A percentile compares a stretch with the other conserved stretches of the same genome.
Evolutionary conservation across 2,113 vertebrate genomes (phyloP).

Genomic region (Fulmarus glacialis): DNA sequence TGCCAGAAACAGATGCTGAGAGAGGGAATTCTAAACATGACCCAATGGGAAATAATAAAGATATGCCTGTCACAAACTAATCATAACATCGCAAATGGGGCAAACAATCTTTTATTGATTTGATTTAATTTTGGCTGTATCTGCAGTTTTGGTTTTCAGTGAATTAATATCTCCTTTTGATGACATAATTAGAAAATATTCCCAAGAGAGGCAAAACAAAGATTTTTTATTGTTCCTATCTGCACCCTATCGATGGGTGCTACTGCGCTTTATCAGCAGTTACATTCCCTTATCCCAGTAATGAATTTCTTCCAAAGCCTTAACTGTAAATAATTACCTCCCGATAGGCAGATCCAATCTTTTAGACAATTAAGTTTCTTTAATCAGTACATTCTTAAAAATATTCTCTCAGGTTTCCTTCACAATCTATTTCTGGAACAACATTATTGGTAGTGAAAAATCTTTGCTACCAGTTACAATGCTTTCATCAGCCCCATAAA

Average conservation of each 20-base stretch:
- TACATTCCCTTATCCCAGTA: not conserved
- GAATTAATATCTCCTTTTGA: not conserved
- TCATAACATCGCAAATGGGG: not conserved
- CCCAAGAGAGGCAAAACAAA: not conserved
- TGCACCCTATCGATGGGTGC: not conserved
- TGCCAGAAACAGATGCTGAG: not conserved
- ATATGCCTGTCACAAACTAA: not conserved
- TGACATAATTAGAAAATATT: not conserved
- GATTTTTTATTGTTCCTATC: not conserved
- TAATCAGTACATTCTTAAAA: not conserved
- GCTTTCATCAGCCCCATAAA: conserved; percentile 50
- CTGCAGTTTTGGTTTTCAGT: not conserved
- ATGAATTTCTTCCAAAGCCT: not conserved
- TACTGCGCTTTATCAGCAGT: not conserved
- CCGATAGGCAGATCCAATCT: not conserved
- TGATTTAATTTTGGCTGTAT: not conserved
- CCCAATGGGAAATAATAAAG: not conserved
- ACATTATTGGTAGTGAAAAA: not conserved
- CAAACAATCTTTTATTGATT: not conserved
- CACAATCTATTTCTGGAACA: not conserved
- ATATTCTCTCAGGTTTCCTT: not conserved
- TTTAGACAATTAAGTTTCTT: not conserved
- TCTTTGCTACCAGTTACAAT: conserved; percentile 26
- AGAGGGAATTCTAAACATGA: not conserved
- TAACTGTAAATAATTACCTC: not conserved